Percentiles rank a stretch among this genome's conserved stretches.
phyloP scores from a whole-genome alignment of 2,888 invertebrate genomes.

The Sphinx pinastri region DNA sequence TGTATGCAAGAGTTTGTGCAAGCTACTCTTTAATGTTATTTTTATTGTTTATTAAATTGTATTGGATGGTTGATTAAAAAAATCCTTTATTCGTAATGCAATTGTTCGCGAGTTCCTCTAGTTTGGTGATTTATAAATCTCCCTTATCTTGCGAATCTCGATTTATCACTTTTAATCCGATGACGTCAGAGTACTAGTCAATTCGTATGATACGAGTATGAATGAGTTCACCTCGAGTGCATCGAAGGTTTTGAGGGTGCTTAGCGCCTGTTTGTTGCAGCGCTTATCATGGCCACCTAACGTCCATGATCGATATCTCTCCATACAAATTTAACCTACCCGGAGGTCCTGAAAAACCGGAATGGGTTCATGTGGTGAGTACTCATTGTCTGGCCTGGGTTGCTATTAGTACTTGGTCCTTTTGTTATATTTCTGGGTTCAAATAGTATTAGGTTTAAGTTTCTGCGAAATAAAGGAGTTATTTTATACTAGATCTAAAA shows the following conservation, averaged over 20 bases:
- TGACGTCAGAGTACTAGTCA: background rate
- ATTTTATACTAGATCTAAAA: no score
- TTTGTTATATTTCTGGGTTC: no score
- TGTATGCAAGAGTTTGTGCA: background rate
- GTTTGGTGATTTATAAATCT: no score
- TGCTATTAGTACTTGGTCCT: background rate
- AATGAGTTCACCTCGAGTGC: constrained; percentile 39
- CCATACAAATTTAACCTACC: constrained; percentile 98
- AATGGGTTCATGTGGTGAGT: constrained; percentile 95
- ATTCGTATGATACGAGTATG: constrained; percentile 19
- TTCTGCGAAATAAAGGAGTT: no score
- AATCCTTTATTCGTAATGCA: background rate
- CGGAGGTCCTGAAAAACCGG: constrained; percentile 91
- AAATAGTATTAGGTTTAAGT: no score
- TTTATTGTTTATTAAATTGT: background rate
- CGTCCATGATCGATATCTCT: constrained; percentile 97
- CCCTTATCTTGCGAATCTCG: no score
- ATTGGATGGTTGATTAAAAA: background rate
- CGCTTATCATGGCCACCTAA: constrained; percentile 99
- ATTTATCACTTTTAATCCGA: background rate
- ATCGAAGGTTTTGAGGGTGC: constrained; percentile 76
- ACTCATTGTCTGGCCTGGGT: constrained; percentile 38
- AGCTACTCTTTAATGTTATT: background rate
- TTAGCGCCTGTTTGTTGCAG: constrained; percentile 88
- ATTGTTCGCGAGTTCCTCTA: no score